Conservation (phyloP, 2,888 invertebrate species). For the Eumerus sabulonum region DNA sequence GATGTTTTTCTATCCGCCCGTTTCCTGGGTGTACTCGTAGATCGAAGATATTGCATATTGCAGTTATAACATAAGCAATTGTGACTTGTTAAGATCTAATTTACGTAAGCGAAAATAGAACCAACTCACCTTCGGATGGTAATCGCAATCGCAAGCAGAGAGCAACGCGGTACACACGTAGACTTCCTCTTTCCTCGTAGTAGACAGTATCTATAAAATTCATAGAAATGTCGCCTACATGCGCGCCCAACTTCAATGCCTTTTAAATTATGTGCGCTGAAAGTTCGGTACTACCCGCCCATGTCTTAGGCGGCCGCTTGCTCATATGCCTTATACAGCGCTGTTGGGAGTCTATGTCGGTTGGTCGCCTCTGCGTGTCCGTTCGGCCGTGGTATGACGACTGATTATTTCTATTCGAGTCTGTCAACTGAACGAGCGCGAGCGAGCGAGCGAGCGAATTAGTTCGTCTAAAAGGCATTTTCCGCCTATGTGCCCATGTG, state of each 20-base stretch:
- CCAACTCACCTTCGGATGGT: slow-evolving; percentile 69
- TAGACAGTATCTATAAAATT: slow-evolving; percentile 68
- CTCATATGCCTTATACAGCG: slow-evolving; percentile 46
- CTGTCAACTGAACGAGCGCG: slow-evolving; percentile 44
- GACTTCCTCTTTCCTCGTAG: slow-evolving; percentile 67
- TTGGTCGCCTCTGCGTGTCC: slow-evolving; percentile 52
- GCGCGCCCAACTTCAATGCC: slow-evolving; percentile 66
- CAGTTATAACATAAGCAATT: slow-evolving; percentile 63
- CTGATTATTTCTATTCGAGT: slow-evolving; percentile 56
- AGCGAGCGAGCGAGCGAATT: no score
- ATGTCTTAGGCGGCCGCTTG: slow-evolving; percentile 11
- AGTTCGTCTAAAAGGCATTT: slow-evolving; percentile 39
- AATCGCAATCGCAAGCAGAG: slow-evolving; percentile 56
- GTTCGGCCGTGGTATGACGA: no score
- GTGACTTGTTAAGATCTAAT: slow-evolving; percentile 69
- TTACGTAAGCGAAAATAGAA: slow-evolving; percentile 69
- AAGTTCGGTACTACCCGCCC: slow-evolving; percentile 51
- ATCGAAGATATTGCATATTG: slow-evolving; percentile 65
- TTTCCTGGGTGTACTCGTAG: slow-evolving; percentile 64
- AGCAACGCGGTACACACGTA: slow-evolving; percentile 40
- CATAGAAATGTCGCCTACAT: slow-evolving; percentile 69
- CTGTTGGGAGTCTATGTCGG: slow-evolving; percentile 27
- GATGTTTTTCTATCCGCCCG: slow-evolving; percentile 63
- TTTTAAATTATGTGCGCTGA: slow-evolving; percentile 65
- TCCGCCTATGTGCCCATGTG: slow-evolving; percentile 21